A percentile compares a stretch with the other conserved stretches of the same genome.
Conservation (phyloP, 2,888 invertebrate species). For the Drosophila paranaensis region DNA sequence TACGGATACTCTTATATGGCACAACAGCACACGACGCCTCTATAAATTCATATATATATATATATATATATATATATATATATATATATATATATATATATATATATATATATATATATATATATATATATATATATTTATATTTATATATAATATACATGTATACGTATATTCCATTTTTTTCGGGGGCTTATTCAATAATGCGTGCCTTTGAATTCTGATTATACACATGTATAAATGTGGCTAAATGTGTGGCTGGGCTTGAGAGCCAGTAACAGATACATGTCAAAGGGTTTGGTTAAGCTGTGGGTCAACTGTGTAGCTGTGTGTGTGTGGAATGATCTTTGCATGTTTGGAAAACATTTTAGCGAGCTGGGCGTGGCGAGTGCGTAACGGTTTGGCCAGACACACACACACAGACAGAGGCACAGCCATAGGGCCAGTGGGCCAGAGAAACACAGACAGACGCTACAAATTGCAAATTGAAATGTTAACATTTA, state of each 20-base stretch:
- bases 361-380: constrained; percentile 76
- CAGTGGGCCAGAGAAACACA: background rate
- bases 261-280: constrained; percentile 19
- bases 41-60: constrained; percentile 5
- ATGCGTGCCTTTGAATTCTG: constrained; percentile 80
- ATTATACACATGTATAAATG: constrained; percentile 60
- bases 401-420: constrained; percentile 16
- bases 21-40: constrained; percentile 35
- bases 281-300: constrained; percentile 76
- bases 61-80: background rate
- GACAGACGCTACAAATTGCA: constrained; percentile 60
- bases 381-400: constrained; percentile 65
- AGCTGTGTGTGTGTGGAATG: constrained; percentile 46
- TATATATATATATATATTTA: background rate
- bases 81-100: constrained; percentile 1
- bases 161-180: constrained; percentile 15
- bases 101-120: constrained; percentile 4
- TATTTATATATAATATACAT: too few species aligned
- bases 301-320: constrained; percentile 37
- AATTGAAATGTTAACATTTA: constrained; percentile 80
- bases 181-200: constrained; percentile 59
- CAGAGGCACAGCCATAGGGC: constrained; percentile 1
- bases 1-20: constrained; percentile 62
- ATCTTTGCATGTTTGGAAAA: constrained; percentile 77
- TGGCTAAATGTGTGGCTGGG: constrained; percentile 28